Base-by-base conservation (phyloP, 2,888 invertebrate genomes). In the Idaea biselata region DNA sequence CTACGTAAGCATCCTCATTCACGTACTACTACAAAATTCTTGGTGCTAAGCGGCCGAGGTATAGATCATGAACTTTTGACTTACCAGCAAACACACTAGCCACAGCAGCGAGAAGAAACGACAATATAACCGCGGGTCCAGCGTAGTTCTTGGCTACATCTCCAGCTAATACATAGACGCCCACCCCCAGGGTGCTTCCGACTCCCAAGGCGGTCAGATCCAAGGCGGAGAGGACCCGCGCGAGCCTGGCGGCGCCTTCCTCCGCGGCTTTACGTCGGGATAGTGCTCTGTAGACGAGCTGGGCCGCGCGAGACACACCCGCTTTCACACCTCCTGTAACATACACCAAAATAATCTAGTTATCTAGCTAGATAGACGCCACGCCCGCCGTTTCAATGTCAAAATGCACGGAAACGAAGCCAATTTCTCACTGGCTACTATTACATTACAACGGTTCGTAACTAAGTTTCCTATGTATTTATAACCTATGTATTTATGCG, bases 151-250 rank as follows among this genome's bases (percentile, higher is more conserved):
- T 96, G 11, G 98, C 98, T 3, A 98, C 98, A 11, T 96, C 94
- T 0, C 98, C 98, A 6, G 97, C 98, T 66, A 99, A 91, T 58
- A 99, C 98, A 84, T 99, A 99, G 16, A 99, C 98, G 0, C 99
- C 99, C 32, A 99, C 94, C 0, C 99, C 99, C 16, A 99, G 94
- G 0, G 97, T 97, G 68, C 96, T 95, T 66, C 97, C 97, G 53
- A 97, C 96, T 0, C 96, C 99, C 31, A 99, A 91, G 0, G 97
- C 96, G 0, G 97, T 97, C 59, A 98, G 92, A 87, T 98, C 98
- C 14, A 97, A 86, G 0, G 96, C 96, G 0, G 95, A 95, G 2
- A 98, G 91, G 60, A 97, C 97, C 71, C 97, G 93, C 11, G 95
- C 95, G 53, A 96, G 86, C 64, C 91, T 73, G 0, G 91, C 90